Evolutionary conservation across 2,113 vertebrate genomes (phyloP).

Genomic region (Perognathus longimembris): DNA sequence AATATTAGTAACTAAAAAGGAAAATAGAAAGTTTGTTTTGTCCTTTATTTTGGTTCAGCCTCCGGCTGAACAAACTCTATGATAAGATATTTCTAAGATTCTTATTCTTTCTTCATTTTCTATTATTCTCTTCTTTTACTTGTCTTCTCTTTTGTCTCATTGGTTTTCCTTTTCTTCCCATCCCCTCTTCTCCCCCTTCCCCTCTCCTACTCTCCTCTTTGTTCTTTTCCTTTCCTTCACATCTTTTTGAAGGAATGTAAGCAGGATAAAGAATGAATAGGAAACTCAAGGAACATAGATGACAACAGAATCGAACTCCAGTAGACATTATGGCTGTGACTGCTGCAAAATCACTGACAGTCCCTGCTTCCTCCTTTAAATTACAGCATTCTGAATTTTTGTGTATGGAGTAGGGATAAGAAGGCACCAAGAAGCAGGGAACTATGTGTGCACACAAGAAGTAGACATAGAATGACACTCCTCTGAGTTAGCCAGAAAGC

Average conservation of each 20-base stretch:
- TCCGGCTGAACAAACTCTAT: not conserved
- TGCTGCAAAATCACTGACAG: conserved; percentile 57
- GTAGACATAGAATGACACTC: not conserved
- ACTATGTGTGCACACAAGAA: not conserved
- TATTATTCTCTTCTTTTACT: rapidly evolving
- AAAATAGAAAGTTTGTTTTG: not conserved
- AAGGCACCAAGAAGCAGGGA: rapidly evolving
- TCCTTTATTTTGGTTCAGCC: too few species aligned
- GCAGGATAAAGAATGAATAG: not conserved
- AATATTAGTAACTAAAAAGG: not conserved
- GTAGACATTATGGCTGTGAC: conserved; percentile 57
- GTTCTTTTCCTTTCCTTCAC: not conserved
- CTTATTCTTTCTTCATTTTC: rapidly evolving
- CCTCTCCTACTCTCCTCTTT: not conserved
- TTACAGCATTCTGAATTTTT: conserved; percentile 57
- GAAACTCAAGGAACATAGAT: conserved; percentile 55
- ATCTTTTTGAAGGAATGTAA: not conserved
- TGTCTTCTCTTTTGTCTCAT: rapidly evolving
- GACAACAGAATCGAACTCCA: conserved; percentile 70
- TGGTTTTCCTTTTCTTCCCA: too few species aligned
- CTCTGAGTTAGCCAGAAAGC: not conserved
- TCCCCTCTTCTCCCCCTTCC: too few species aligned
- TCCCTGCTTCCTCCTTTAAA: conserved; percentile 40
- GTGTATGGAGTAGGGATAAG: not conserved
- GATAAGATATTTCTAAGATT: not conserved